Evolutionary conservation across 2,888 invertebrate species (phyloP), one percentile per base, ranked within the genome.

Genomic region (Crioceris asparagi): DNA sequence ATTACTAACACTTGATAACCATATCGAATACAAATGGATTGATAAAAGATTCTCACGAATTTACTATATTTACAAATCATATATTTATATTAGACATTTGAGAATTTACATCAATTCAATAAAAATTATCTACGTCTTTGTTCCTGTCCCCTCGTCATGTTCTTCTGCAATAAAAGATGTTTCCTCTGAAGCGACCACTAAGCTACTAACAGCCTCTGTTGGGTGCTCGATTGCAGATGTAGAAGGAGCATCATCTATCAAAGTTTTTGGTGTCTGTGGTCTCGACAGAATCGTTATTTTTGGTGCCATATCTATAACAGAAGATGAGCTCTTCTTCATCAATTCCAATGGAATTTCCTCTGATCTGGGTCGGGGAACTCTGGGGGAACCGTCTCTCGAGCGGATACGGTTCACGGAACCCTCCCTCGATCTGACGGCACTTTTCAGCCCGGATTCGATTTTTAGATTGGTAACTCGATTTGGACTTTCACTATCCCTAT

Each of bases 311-410:
- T 63, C 68, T 5, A 67, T 66, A 43, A 69, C 62, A 16, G 68
- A 65, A 31, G 66, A 67, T 1, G 73, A 65, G 3, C 71, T 69
- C 42, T 73, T 71, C 44, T 76, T 75, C 53, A 87, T 83, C 45
- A 85, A 77, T 54, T 85, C 86, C 27, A 87, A 60, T 0, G 86
- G 86, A 30, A 87, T 87, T 51, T 86, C 85, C 55, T 85, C 80
- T 16, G 79, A 83, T 39, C 82, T 70, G 1, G 84, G 78, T 25
- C 85, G 68, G 1, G 83, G 81, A 65, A 75, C 69, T 42, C 75
- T 69, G 1, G 79, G 79, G n/a, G 84, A 85, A 11, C 71, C 72
- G 15, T 84, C 83, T 4, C 84, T 67, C 0, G 83, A 83, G 2
- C 74, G 69, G 25, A 54, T 44, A 32, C 50, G 39, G 17, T 45